Conservation (phyloP, 2,888 invertebrate species). For the Eupithecia abbreviata region DNA sequence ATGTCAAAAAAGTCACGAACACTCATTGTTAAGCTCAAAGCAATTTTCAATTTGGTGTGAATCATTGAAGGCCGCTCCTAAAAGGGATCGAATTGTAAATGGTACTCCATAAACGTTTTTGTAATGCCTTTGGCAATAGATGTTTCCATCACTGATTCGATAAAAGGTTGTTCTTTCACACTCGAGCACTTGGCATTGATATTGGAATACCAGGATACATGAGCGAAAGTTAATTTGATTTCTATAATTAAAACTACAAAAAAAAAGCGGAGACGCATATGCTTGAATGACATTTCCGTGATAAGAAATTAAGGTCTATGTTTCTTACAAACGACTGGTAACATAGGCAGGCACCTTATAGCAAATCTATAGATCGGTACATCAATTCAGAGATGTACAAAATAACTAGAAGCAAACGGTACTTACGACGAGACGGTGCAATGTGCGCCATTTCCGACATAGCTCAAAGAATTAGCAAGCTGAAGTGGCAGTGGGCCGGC, state of each 20-base stretch:
- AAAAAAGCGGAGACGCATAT: neutral
- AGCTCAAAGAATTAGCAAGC: too few relatives aligned
- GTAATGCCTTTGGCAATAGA: constrained; percentile 35
- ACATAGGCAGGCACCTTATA: neutral
- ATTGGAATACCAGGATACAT: neutral
- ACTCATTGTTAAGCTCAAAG: constrained; percentile 26
- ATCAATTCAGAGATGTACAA: too few relatives aligned
- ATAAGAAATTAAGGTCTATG: neutral
- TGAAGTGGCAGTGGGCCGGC: too few relatives aligned
- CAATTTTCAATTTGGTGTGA: constrained; percentile 33
- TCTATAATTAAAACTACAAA: neutral
- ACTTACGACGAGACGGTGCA: too few relatives aligned
- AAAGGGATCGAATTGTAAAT: constrained; percentile 49
- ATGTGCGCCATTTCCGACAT: too few relatives aligned
- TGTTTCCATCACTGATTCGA: neutral
- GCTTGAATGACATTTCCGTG: neutral
- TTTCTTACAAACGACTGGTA: neutral
- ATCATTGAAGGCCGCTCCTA: constrained; percentile 52
- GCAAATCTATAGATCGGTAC: too few relatives aligned
- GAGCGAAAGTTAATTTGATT: neutral
- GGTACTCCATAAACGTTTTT: constrained; percentile 48
- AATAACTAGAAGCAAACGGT: too few relatives aligned
- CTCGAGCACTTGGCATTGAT: neutral
- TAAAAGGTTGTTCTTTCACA: constrained; percentile 3
- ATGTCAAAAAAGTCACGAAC: constrained; percentile 22